These are phyloP conservation scores for Andricus grossulariae DNA, from an alignment of 1,140 invertebrate genomes.

Conservation along the genomic window DNA sequence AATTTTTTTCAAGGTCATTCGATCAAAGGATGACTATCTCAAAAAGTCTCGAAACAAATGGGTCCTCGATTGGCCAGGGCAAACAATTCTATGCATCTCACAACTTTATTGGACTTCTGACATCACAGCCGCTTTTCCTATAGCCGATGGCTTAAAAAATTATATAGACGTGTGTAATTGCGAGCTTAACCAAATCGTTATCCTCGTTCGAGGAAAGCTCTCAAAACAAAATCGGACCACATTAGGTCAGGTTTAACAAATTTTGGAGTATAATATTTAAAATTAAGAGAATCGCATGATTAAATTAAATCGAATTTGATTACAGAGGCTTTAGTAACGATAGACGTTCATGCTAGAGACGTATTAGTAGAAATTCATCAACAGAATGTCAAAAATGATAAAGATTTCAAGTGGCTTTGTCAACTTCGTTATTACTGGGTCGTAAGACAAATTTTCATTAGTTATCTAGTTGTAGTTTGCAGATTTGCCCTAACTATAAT, in stretches of 20 bases:
- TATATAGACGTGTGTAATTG: conserved; percentile 79
- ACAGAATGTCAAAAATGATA: conserved; percentile 81
- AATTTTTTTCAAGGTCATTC: conserved; percentile 68
- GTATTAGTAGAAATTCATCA: conserved; percentile 85
- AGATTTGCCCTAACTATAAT: background rate
- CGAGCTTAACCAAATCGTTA: conserved; percentile 90
- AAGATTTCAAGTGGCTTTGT: conserved; percentile 95
- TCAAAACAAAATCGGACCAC: conserved; percentile 93
- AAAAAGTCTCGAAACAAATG: conserved; percentile 83
- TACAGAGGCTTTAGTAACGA: conserved; percentile 88
- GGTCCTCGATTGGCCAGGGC: conserved; percentile 93
- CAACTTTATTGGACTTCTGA: conserved; percentile 93
- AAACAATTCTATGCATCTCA: conserved; percentile 90
- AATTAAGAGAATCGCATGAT: conserved; percentile 31
- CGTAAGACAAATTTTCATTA: conserved; percentile 75
- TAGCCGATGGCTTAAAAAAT: conserved; percentile 75
- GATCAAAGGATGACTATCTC: conserved; percentile 81
- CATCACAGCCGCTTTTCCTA: conserved; percentile 84
- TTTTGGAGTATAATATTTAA: conserved; percentile 34
- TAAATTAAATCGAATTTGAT: conserved; percentile 25
- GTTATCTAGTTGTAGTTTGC: background rate
- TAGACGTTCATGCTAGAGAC: conserved; percentile 95
- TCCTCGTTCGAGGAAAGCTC: conserved; percentile 90
- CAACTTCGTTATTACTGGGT: conserved; percentile 97
- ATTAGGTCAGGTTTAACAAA: conserved; percentile 83